phyloP scores from a whole-genome alignment of 2,888 invertebrate genomes.

The Mimas tiliae region DNA sequence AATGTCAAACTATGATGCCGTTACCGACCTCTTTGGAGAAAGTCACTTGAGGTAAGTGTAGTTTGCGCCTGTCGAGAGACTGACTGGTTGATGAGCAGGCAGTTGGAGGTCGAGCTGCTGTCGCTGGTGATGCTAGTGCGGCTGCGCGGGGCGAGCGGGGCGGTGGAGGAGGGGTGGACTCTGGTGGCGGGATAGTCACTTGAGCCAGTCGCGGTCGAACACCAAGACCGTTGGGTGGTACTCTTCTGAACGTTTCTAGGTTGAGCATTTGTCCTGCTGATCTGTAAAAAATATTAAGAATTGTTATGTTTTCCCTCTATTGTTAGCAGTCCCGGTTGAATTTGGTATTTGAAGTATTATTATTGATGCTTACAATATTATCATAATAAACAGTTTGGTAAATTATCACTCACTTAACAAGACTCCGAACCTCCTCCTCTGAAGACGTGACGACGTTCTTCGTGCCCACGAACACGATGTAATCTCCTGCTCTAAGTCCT shows the following conservation, averaged over 20 bases:
- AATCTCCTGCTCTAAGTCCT: constrained; percentile 92
- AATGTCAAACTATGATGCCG: constrained; percentile 90
- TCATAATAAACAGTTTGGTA: not conserved
- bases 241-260: constrained; percentile 89
- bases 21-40: constrained; percentile 97
- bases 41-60: constrained; percentile 92
- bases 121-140: constrained; percentile 69
- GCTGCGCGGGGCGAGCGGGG: constrained; percentile 70
- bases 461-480: constrained; percentile 94
- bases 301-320: not conserved
- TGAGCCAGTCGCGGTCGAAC: constrained; percentile 59
- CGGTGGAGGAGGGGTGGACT: constrained; percentile 72
- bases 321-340: too few relatives aligned
- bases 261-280: constrained; percentile 89
- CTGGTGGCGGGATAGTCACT: constrained; percentile 63
- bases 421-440: constrained; percentile 86
- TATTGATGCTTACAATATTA: too few relatives aligned
- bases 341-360: too few relatives aligned
- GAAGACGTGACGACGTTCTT: constrained; percentile 94
- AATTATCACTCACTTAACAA: constrained; percentile 86
- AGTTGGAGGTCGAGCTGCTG: constrained; percentile 86
- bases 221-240: constrained; percentile 73
- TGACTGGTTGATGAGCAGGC: constrained; percentile 89
- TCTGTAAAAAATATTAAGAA: constrained; percentile 68
- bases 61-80: constrained; percentile 85